These are phyloP conservation scores for Ageneiosus marmoratus DNA, from an alignment of 2,113 vertebrate genomes.

Conservation along the genomic window DNA sequence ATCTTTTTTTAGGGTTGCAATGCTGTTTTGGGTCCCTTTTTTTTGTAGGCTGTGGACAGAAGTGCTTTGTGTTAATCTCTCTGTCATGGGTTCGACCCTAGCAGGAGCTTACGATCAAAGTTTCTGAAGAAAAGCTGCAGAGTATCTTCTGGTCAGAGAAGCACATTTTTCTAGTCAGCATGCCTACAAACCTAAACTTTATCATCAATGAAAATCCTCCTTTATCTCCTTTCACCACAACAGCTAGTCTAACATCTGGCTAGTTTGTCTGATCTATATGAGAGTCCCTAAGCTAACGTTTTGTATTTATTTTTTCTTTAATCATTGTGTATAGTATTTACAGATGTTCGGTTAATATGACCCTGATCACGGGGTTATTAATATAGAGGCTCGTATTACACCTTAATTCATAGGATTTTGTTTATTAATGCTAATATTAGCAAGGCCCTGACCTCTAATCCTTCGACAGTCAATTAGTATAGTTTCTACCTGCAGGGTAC, in stretches of 20 bases:
- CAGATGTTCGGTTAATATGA: constrained; percentile 45
- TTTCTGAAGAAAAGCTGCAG: constrained; percentile 53
- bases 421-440: constrained; percentile 74
- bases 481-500: constrained; percentile 69
- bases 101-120: constrained; percentile 65
- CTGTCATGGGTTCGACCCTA: constrained; percentile 60
- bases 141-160: constrained; percentile 67
- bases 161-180: too few species aligned
- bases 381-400: constrained; percentile 54
- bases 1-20: constrained; percentile 34
- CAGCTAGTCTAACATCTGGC: too few species aligned
- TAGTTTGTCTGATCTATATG: background rate
- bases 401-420: constrained; percentile 64
- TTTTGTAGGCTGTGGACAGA: constrained; percentile 53
- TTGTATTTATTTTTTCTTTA: background rate
- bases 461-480: constrained; percentile 73
- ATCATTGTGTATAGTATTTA: background rate
- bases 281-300: background rate
- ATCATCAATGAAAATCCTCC: background rate
- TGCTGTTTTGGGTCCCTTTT: constrained; percentile 46
- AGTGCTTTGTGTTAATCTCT: constrained; percentile 65
- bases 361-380: constrained; percentile 38
- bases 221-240: background rate
- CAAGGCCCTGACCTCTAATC: constrained; percentile 71
- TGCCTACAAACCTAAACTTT: constrained; percentile 2